A percentile compares a stretch with the other conserved stretches of the same genome.
Conservation (phyloP, 1,140 invertebrate species). For the Brachionus rubens region DNA sequence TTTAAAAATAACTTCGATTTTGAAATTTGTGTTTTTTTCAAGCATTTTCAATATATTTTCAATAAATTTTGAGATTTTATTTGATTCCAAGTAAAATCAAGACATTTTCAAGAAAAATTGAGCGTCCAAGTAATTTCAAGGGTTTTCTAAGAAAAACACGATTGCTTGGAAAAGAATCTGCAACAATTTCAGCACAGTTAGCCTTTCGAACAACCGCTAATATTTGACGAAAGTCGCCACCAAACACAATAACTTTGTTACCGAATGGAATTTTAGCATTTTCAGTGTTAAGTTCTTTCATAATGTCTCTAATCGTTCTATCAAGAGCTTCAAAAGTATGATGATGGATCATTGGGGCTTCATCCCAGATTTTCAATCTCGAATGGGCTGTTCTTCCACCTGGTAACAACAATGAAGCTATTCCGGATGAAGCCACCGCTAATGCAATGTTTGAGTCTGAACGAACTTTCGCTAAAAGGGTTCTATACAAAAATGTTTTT, state of each 20-base stretch:
- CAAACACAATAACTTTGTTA: constrained; percentile 2
- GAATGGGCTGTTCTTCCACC: background rate
- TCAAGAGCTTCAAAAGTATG: constrained; percentile 2
- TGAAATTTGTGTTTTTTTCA: no score
- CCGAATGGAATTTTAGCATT: background rate
- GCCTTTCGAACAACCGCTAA: constrained; percentile 3
- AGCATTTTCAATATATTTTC: no score
- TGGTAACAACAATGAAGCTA: background rate
- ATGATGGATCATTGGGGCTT: background rate
- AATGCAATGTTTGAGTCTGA: background rate
- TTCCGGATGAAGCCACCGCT: no score
- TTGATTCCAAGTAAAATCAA: no score
- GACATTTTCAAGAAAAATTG: no score
- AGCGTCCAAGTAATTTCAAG: no score
- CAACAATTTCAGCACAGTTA: constrained; percentile 21
- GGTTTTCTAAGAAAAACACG: no score
- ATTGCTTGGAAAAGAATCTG: constrained; percentile 18
- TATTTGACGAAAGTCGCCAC: constrained; percentile 18
- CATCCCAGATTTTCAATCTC: background rate
- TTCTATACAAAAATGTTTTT: background rate
- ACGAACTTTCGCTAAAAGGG: background rate
- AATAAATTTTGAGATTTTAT: no score
- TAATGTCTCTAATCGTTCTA: background rate
- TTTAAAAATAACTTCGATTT: no score
- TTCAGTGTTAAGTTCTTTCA: background rate